These are phyloP conservation scores for Drosophila serrata DNA, from an alignment of 1,140 invertebrate genomes.

Conservation along the genomic window DNA sequence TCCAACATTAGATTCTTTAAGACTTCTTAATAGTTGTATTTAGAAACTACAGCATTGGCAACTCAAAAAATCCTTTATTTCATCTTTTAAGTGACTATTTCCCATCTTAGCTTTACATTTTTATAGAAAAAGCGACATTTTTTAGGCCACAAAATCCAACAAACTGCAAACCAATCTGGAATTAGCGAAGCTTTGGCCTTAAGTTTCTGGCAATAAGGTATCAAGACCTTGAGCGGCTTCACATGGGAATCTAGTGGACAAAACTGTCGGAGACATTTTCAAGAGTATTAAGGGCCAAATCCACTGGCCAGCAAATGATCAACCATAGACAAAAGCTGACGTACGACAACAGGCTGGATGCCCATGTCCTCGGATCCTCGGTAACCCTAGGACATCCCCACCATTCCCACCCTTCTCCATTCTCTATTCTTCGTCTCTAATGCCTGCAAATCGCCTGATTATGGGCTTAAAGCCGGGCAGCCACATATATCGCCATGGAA, in stretches of 20 bases:
- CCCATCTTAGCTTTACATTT: not conserved
- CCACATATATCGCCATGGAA: constrained; percentile 43
- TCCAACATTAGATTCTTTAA: too few species aligned
- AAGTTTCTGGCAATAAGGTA: constrained; percentile 22
- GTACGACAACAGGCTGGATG: constrained; percentile 33
- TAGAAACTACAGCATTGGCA: too few species aligned
- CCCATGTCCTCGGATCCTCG: constrained; percentile 27
- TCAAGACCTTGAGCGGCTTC: constrained; percentile 21
- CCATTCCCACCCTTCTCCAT: constrained; percentile 8
- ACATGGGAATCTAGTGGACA: constrained; percentile 16
- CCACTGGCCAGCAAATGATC: constrained; percentile 54
- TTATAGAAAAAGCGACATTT: not conserved
- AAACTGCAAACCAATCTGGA: constrained; percentile 6
- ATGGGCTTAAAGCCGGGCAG: constrained; percentile 61
- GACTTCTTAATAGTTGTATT: too few species aligned
- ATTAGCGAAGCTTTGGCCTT: constrained; percentile 4
- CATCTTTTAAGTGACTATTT: not conserved
- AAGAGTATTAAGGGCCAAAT: constrained; percentile 49
- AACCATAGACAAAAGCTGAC: constrained; percentile 56
- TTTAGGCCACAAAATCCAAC: constrained; percentile 1
- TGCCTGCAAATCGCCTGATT: constrained; percentile 80
- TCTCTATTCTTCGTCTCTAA: constrained; percentile 39
- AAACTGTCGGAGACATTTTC: constrained; percentile 40
- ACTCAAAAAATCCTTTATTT: too few species aligned
- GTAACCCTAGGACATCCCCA: constrained; percentile 6